Evolutionary conservation across 2,888 invertebrate genomes (phyloP).

Genomic region (Trilocha varians): DNA sequence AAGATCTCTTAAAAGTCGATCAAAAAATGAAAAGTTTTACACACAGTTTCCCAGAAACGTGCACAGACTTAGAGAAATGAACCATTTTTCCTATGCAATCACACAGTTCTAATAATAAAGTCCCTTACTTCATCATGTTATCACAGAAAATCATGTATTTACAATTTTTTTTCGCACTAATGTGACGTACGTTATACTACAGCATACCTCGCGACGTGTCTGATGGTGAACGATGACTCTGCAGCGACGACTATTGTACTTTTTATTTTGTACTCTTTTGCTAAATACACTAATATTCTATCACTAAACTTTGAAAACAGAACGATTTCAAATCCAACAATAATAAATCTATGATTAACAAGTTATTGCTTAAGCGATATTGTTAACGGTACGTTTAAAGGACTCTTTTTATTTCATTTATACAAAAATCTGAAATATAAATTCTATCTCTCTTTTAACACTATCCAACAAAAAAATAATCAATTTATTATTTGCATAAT

Average conservation of each 20-base stretch:
- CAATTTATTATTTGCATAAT: too few relatives aligned
- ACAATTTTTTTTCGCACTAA: constrained; percentile 69
- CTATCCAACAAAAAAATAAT: too few relatives aligned
- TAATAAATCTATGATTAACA: neutral
- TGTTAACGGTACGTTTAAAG: neutral
- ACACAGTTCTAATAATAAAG: constrained; percentile 69
- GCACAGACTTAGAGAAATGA: constrained; percentile 52
- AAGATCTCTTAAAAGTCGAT: too few relatives aligned
- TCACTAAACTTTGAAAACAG: neutral
- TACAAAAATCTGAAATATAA: too few relatives aligned
- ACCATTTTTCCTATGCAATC: constrained; percentile 64
- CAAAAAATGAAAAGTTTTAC: constrained; percentile 3
- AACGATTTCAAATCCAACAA: neutral
- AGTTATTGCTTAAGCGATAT: neutral
- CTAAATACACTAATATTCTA: neutral
- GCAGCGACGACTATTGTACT: constrained; percentile 31
- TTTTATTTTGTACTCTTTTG: neutral
- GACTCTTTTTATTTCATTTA: too few relatives aligned
- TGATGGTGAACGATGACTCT: constrained; percentile 43
- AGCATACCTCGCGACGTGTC: constrained; percentile 54
- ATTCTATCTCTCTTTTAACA: too few relatives aligned
- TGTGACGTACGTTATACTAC: constrained; percentile 58
- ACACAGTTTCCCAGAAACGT: constrained; percentile 40
- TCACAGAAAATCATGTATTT: constrained; percentile 75
- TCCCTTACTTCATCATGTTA: constrained; percentile 65